phyloP scores from a whole-genome alignment of 2,888 invertebrate genomes.

The Plebejus argus region DNA sequence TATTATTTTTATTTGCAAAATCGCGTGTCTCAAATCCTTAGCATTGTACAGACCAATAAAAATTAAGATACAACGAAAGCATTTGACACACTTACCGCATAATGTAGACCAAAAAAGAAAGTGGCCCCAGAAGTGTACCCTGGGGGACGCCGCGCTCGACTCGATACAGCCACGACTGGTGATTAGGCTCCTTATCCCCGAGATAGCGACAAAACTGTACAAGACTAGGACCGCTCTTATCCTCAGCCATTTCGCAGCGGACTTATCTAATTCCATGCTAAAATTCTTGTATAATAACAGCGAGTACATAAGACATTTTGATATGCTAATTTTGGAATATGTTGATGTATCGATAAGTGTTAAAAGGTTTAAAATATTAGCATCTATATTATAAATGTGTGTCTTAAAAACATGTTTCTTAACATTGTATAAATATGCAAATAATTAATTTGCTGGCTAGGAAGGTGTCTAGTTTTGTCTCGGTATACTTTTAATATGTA shows the following conservation, averaged over 20 bases:
- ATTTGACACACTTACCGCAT: slow-evolving; percentile 78
- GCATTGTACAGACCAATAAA: slow-evolving; percentile 69
- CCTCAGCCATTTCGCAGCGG: slow-evolving; percentile 75
- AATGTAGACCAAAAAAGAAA: slow-evolving; percentile 80
- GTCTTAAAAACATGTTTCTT: too few species aligned
- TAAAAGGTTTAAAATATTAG: neutral
- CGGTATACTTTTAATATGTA: too few species aligned
- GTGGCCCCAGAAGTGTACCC: slow-evolving; percentile 78
- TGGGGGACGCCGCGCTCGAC: slow-evolving; percentile 72
- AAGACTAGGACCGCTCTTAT: slow-evolving; percentile 80
- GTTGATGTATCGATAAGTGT: neutral
- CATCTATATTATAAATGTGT: neutral
- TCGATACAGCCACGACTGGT: slow-evolving; percentile 79
- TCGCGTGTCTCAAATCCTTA: slow-evolving; percentile 45
- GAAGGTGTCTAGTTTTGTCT: too few species aligned
- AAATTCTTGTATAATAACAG: slow-evolving; percentile 63
- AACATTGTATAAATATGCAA: too few species aligned
- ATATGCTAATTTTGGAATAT: neutral
- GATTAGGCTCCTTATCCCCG: slow-evolving; percentile 80
- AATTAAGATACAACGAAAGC: slow-evolving; percentile 73
- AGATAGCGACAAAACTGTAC: slow-evolving; percentile 81
- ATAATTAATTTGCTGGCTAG: too few species aligned
- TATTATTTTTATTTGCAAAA: neutral
- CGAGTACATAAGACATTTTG: neutral
- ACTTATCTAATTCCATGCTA: slow-evolving; percentile 76